Base-by-base conservation (phyloP, 2,797 vertebrate genomes). In the Pipistrellus pipistrellus region DNA sequence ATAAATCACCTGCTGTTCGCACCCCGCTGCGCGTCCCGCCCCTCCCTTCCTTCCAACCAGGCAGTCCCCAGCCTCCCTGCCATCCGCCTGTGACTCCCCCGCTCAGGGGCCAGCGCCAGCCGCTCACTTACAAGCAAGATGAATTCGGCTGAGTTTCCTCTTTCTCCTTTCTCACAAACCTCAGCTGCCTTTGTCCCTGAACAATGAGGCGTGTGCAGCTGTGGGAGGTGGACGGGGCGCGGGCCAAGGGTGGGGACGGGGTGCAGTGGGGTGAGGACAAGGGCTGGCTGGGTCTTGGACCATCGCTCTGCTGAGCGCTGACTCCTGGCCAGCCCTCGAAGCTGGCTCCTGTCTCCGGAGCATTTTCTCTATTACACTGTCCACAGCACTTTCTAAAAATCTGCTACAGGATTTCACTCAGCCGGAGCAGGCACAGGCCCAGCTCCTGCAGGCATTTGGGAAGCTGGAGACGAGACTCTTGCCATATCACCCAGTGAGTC, bases 1-100 rank as follows among this genome's bases (percentile, higher is more conserved):
- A 98, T 98, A 98, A 98, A 98, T 98, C 98, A 98, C 96, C 97
- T 87, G 88, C 97, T 90, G 94, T 96, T 97, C 95, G 83, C 94
- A 93, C 97, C 96, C 96, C 97, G 91, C 97, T 94, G 94, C 93
- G 97, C 96, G 96, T 97, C 96, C 93, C 94, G 95, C 84, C 88
- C 90, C 77, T 85, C 46, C 88, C 86, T 91, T 88, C 88, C 86
- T 91, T 88, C 77, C 85, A 92, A 80, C 57, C 90, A 93, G 91
- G 85, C 92, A 78, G 82, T 92, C 93, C 84, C 95, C 90, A 53
- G 59, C 51, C 51, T 69, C 77, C 4, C 81, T 44, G 41, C 83
- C 77, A 46, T 76, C 78, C 13, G 1, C 90, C 83, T 11, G 25
- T 0, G 30, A 78, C 88, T 68, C 69, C 51, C 73, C 64, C n/a